Evolutionary conservation across 2,888 invertebrate genomes (phyloP), one percentile per base, ranked within the genome.

Genomic region (Parochlus steinenii): DNA sequence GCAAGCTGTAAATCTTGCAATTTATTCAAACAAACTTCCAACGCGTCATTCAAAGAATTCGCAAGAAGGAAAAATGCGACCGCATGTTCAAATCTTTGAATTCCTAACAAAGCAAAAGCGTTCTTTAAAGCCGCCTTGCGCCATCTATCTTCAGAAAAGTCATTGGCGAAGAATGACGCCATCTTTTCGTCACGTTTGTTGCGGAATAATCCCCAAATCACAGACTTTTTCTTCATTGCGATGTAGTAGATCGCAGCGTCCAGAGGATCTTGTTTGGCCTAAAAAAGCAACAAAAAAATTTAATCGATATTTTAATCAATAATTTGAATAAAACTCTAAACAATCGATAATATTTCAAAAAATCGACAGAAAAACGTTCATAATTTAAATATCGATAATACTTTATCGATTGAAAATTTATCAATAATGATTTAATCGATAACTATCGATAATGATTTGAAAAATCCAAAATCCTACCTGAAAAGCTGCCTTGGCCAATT

Each of bases 1-100:
- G 97, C 97, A 41, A 98, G 57, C 56, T 99, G 98, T 36, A 98
- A 66, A 58, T 98, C 98, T 48, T 89, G 79, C 36, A 98, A 61
- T 52, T 95, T 89, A 44, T 86, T 79, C 41, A 58, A 46, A 45
- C 57, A 59, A 55, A 85, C 86, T 67, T 97, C 93, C 36, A 98
- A 71, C 4, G 97, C 97, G 58, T 98, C 98, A 47, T 85, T 79
- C 19, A 99, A 61, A 20, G 89, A 82, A 15, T 90, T 92, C 15
- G 90, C 95, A 5, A 99, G 63, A 35, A 99, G 64, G 61, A 99
- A 99, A 64, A 99, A 98, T 1, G 95, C 98, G 0, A 95, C 97
- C 0, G 98, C 97, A 52, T 98, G 95, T 41, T 89, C 85, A 54
- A 97, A 99, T 32, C 95, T 58, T 58, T 98, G 97, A 51, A 86